Percentiles rank a stretch among this genome's conserved stretches.
Conservation (phyloP, 2,797 vertebrate genomes). For the Syncerus caffer region DNA sequence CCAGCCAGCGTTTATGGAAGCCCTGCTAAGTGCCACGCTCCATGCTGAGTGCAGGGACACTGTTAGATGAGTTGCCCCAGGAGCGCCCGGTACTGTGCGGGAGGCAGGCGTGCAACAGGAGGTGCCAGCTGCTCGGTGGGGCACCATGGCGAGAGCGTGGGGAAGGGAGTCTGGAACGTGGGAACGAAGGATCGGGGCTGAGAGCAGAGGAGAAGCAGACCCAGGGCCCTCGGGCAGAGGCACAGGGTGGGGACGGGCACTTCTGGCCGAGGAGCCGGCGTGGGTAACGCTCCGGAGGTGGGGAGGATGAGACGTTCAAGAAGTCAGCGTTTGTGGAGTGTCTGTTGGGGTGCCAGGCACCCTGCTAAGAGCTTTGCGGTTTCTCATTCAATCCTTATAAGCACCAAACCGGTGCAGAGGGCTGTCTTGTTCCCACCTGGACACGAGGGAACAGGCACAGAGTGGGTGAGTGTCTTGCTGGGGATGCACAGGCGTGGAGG, state of each 20-base stretch:
- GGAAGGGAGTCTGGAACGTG: background rate
- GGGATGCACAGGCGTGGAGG: background rate
- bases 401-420: rapidly evolving
- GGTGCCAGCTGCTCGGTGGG: background rate
- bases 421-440: rapidly evolving
- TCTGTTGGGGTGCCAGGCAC: background rate
- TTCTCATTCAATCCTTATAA: background rate
- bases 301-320: background rate
- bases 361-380: background rate
- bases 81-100: background rate
- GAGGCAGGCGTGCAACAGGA: background rate
- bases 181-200: background rate
- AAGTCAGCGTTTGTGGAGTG: rapidly evolving
- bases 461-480: background rate
- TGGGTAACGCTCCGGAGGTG: rapidly evolving
- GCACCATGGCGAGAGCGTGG: rapidly evolving
- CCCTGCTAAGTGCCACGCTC: background rate
- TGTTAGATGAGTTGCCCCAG: background rate
- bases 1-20: background rate
- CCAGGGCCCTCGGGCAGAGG: background rate
- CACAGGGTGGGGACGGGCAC: rapidly evolving
- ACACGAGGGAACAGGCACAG: background rate
- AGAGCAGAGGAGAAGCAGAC: background rate
- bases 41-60: rapidly evolving
- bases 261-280: rapidly evolving